phyloP scores from a whole-genome alignment of 2,797 vertebrate species.

The Leucoraja ocellata region DNA sequence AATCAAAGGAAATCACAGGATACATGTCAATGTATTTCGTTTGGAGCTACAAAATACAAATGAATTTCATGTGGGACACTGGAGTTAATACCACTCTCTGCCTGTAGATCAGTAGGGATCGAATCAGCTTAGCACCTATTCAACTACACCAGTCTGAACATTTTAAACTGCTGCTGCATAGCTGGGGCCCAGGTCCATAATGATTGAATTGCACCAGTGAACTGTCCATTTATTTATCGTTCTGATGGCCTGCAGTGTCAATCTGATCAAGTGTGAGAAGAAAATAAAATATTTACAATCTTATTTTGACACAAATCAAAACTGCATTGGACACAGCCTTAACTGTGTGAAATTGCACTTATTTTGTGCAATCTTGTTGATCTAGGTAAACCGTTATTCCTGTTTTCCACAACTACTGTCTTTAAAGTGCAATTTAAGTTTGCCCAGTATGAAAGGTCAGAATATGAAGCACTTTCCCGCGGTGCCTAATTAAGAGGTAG shows the following conservation, averaged over 20 bases:
- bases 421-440: constrained; percentile 28
- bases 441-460: neutral
- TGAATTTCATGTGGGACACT: too few species aligned
- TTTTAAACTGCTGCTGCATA: neutral
- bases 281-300: neutral
- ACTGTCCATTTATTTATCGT: neutral
- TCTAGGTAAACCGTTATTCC: constrained; percentile 4
- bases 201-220: neutral
- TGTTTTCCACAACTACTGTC: constrained; percentile 21
- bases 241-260: neutral
- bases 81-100: neutral
- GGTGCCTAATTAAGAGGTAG: constrained; percentile 29
- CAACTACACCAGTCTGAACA: neutral
- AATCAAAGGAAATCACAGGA: neutral
- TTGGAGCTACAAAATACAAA: neutral
- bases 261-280: neutral
- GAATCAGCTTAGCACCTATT: too few species aligned
- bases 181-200: neutral
- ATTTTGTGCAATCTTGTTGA: neutral
- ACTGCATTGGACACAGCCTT: neutral
- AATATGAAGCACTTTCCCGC: constrained; percentile 3
- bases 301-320: neutral
- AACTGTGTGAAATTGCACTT: constrained; percentile 25
- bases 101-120: neutral
- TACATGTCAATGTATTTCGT: neutral